phyloP scores from a whole-genome alignment of 1,140 invertebrate species.

The Lucilia cuprina region DNA sequence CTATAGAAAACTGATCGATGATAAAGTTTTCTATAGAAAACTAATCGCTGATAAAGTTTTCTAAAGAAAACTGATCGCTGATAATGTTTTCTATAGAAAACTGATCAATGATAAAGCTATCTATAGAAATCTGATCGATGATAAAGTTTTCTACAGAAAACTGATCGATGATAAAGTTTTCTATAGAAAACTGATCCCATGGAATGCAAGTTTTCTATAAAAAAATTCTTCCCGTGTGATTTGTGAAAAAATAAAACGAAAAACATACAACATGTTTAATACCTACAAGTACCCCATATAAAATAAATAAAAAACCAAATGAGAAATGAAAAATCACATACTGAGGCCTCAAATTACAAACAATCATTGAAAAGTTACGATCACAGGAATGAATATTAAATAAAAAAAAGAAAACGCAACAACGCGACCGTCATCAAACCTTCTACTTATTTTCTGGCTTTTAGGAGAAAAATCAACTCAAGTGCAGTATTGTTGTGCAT shows the following conservation, averaged over 20 bases:
- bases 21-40: no score
- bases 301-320: not conserved
- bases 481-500: not conserved
- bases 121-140: no score
- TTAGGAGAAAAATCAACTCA: not conserved
- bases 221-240: not conserved
- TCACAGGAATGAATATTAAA: not conserved
- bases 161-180: no score
- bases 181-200: no score
- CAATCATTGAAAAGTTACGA: not conserved
- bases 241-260: not conserved
- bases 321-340: conserved; percentile 8
- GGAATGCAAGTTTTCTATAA: not conserved
- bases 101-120: no score
- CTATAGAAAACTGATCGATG: no score
- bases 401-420: not conserved
- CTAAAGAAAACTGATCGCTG: no score
- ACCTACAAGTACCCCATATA: conserved; percentile 27
- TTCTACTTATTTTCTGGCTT: not conserved
- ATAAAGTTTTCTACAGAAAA: no score
- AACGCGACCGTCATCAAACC: not conserved
- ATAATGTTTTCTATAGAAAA: no score
- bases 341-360: not conserved
- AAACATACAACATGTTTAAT: not conserved
- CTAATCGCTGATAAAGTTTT: no score